Evolutionary conservation across 2,888 invertebrate species (phyloP).

Genomic region (Limnephilus auricula): DNA sequence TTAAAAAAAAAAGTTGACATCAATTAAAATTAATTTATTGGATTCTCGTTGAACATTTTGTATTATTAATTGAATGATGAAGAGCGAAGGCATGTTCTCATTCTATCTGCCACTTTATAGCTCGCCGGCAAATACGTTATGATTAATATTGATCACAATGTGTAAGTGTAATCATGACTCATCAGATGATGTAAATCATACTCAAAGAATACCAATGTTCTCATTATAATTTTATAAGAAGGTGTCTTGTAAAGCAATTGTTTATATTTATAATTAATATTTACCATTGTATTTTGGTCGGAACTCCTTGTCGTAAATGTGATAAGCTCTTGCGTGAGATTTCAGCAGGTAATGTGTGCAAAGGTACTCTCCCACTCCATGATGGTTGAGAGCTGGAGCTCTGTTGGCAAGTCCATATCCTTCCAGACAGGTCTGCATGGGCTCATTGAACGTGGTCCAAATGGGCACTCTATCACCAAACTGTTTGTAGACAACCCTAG

Average conservation of each 20-base stretch:
- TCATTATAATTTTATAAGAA: background rate
- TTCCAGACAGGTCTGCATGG: constrained; percentile 78
- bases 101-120: background rate
- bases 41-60: background rate
- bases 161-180: background rate
- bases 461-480: constrained; percentile 82
- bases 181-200: background rate
- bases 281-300: constrained; percentile 77
- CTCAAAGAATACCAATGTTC: background rate
- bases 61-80: background rate
- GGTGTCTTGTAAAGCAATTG: background rate
- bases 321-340: constrained; percentile 85
- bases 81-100: background rate
- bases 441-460: constrained; percentile 90
- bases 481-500: constrained; percentile 79
- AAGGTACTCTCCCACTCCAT: constrained; percentile 81
- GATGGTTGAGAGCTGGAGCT: constrained; percentile 79
- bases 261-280: background rate
- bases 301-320: constrained; percentile 80
- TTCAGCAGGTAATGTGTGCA: constrained; percentile 85
- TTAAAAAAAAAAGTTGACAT: background rate
- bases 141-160: background rate
- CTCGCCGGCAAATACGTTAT: background rate
- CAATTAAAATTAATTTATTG: background rate
- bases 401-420: constrained; percentile 80